These are phyloP conservation scores for Sinelater perroti DNA, from an alignment of 2,888 invertebrate genomes.

Conservation along the genomic window DNA sequence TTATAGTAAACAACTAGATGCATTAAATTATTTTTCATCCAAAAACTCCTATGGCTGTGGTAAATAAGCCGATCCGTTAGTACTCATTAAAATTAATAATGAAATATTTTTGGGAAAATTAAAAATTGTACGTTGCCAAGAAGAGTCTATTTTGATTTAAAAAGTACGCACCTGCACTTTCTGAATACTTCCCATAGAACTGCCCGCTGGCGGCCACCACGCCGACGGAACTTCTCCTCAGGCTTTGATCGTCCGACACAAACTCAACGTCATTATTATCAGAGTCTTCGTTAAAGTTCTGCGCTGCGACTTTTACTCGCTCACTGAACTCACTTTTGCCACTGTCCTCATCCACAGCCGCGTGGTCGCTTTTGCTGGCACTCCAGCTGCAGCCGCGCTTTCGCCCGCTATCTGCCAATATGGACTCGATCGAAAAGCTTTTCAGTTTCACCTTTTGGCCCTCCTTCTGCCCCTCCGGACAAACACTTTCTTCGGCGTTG, in stretches of 20 bases:
- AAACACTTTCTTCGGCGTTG: too few relatives aligned
- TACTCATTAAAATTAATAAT: too few relatives aligned
- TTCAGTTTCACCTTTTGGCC: slow-evolving; percentile 27
- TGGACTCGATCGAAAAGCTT: slow-evolving; percentile 53
- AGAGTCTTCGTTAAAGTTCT: slow-evolving; percentile 6
- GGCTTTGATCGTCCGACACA: slow-evolving; percentile 20
- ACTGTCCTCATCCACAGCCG: background rate
- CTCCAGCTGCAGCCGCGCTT: background rate
- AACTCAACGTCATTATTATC: slow-evolving; percentile 33
- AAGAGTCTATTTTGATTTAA: too few relatives aligned
- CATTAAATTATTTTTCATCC: too few relatives aligned
- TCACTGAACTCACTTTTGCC: slow-evolving; percentile 4
- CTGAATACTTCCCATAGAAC: slow-evolving; percentile 22
- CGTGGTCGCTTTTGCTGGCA: background rate
- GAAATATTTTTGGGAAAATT: too few relatives aligned
- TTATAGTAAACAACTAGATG: too few relatives aligned
- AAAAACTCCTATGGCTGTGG: too few relatives aligned
- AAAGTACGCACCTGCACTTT: slow-evolving; percentile 18
- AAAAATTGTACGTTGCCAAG: too few relatives aligned
- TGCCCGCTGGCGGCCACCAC: background rate
- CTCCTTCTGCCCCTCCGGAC: background rate
- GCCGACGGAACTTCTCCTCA: background rate
- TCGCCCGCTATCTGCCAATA: slow-evolving; percentile 46
- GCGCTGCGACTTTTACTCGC: background rate
- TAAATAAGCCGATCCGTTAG: too few relatives aligned